Evolutionary conservation across 1,140 invertebrate species (phyloP), one percentile per base, ranked within the genome.

Genomic region (Coboldia fuscipes): DNA sequence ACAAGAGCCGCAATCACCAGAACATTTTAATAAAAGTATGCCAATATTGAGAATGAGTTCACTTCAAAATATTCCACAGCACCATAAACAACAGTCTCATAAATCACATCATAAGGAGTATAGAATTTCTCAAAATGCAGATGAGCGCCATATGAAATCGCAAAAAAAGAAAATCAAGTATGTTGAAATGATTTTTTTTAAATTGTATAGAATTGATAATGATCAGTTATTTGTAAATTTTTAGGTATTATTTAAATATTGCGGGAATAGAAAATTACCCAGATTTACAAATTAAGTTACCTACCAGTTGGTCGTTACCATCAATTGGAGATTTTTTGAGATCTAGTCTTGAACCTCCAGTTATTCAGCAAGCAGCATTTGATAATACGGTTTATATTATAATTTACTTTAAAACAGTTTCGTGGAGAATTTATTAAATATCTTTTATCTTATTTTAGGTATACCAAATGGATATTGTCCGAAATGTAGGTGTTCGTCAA

Each of bases 321-420:
- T 63, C 65, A 37, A 60, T 68, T 33, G 63, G 64, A 60, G 54
- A 52, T 49, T 37, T 46, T 45, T 48, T 59, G 45, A 61, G 57
- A 37, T 56, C 60, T 20, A 47, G 62, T 33, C 57, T 76, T 14
- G 65, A 71, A 42, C 66, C 72, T 19, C 72, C 72, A 10, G 54
- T 75, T 46, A 60, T 85, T 17, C 82, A 85, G 51, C 78, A 85
- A 57, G 81, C 80, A 15, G 72, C 78, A 9, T 82, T 88, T 54
- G 81, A 85, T 48, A 74, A 84, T 51, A 65, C 71, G 39, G 51
- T 54, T 12, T 34, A 34, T 15, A 24, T 34, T 26, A 14, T 24
- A 34, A 23, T 26, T 7, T 24, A 34, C 23, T 9, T 5, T 29
- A 29, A 4, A 29, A n/a, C n/a, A 9, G 14, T 29, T 10, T 29